Evolutionary conservation across 2,888 invertebrate genomes (phyloP), one percentile per base, ranked within the genome.

Genomic region (Drosophila longiperda): DNA sequence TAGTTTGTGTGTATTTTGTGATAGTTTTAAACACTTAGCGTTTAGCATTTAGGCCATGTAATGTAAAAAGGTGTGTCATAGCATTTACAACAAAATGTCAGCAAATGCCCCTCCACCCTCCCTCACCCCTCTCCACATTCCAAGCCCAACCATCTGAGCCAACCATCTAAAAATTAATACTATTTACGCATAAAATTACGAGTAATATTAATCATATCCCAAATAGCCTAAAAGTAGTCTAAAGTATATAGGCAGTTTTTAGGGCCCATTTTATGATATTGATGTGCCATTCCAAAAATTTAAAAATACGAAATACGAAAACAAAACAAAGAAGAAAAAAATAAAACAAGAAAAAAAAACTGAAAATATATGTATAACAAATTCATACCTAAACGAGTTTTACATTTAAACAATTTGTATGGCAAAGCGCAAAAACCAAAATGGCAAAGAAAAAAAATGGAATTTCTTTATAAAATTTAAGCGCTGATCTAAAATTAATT

Each of bases 41-140:
- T 64, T 53, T 85, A 84, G 76, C 68, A 64, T 69, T 55, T 85
- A 91, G 79, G 91, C 91, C 91, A 91, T 91, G 87, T 80, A 81
- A 84, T 83, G 90, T 83, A 91, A 91, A 91, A 89, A 88, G 82
- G 81, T 90, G 92, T 91, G 91, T 91, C 91, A 91, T 91, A 91
- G 87, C 86, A 90, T 89, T 90, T 88, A 88, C 73, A 69, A 67
- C 81, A 75, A 75, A 76, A 64, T 65, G 54, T 75, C 68, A 52
- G 65, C 70, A 75, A 57, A 75, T 75, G 73, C 42, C 45, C 60
- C 74, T 23, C 23, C 1, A 23, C 23, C 12, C 34, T 26, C 1
- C 6, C n/a, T 17, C 23, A 12, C 12, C 8, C 20, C 11, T 12
- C 11, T 0, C 6, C n/a, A 20, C 17, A 8, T 8, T 12, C 29